These are phyloP conservation scores for Cephus nigrinus DNA, from an alignment of 2,888 invertebrate genomes.

Conservation along the genomic window DNA sequence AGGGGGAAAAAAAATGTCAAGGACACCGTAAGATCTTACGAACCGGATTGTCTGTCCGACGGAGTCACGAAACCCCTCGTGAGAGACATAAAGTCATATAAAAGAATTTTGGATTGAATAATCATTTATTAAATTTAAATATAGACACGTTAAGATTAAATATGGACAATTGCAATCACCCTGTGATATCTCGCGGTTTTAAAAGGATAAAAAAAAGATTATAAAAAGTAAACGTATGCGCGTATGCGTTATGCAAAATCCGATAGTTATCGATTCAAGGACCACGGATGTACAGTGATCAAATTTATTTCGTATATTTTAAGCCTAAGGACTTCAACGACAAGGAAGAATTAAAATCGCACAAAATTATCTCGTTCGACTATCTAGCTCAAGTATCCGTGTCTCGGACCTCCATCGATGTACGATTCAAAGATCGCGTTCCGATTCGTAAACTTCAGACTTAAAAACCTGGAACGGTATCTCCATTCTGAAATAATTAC, in stretches of 20 bases:
- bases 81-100: not conserved
- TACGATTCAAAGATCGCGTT: no score
- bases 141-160: not conserved
- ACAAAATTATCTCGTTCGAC: not conserved
- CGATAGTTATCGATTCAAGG: not conserved
- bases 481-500: no score
- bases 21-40: not conserved
- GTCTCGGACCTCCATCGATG: no score
- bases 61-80: not conserved
- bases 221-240: not conserved
- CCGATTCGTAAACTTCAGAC: no score
- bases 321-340: not conserved
- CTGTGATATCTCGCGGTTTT: not conserved
- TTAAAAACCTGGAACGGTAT: no score
- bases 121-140: not conserved
- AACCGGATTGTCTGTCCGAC: not conserved
- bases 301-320: not conserved
- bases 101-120: not conserved
- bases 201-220: not conserved
- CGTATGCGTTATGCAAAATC: not conserved
- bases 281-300: not conserved
- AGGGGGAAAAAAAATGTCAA: not conserved
- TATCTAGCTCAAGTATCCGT: not conserved
- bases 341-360: not conserved
- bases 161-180: no score